A percentile compares a stretch with the other conserved stretches of the same genome.
These are phyloP conservation scores for Xenopus borealis DNA, from an alignment of 2,113 vertebrate genomes.

Conservation along the genomic window DNA sequence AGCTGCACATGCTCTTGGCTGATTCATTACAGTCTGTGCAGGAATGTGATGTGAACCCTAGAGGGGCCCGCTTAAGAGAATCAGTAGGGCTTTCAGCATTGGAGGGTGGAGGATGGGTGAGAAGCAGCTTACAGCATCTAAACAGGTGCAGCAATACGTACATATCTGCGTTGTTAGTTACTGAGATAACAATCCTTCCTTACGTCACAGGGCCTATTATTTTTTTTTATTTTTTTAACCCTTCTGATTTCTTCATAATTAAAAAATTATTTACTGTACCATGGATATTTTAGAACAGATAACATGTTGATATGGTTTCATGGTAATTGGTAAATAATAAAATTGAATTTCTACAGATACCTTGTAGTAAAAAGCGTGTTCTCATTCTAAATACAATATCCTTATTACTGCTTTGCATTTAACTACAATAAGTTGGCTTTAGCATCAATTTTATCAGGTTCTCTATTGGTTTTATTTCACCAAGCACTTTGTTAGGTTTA, in stretches of 20 bases:
- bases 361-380: too few species aligned
- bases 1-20: not conserved
- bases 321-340: too few species aligned
- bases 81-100: conserved; percentile 1
- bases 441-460: too few species aligned
- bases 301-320: too few species aligned
- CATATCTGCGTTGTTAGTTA: conserved; percentile 1
- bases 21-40: not conserved
- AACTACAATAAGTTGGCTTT: too few species aligned
- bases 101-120: conserved; percentile 9
- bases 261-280: not conserved
- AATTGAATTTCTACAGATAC: too few species aligned
- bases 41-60: not conserved
- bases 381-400: too few species aligned
- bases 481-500: too few species aligned
- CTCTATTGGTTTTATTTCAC: too few species aligned
- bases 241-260: not conserved
- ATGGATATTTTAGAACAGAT: not conserved
- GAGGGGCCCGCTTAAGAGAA: not conserved
- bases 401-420: too few species aligned
- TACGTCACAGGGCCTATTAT: not conserved
- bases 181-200: conserved; percentile 1
- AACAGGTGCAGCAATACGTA: conserved; percentile 12
- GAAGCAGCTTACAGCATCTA: conserved; percentile 1
- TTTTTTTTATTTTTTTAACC: not conserved